These are phyloP conservation scores for Diaphora mendica DNA, from an alignment of 2,888 invertebrate genomes.

Conservation along the genomic window DNA sequence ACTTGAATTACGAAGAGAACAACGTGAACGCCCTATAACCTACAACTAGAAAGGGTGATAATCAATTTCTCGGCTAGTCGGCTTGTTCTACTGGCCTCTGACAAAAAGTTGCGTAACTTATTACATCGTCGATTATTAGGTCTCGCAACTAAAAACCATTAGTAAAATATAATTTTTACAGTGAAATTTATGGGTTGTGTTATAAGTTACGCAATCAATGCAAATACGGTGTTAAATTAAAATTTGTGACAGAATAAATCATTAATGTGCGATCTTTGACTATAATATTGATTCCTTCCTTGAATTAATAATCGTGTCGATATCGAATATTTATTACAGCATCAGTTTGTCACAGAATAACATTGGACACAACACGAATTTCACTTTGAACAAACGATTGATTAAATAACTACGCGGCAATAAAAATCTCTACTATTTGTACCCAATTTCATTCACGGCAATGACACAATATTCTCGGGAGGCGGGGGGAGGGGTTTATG, in stretches of 20 bases:
- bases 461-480: too few relatives aligned
- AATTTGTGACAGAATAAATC: slow-evolving; percentile 30
- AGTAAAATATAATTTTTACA: slow-evolving; percentile 20
- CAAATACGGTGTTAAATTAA: slow-evolving; percentile 39
- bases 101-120: slow-evolving; percentile 40
- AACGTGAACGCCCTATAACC: slow-evolving; percentile 45
- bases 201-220: slow-evolving; percentile 41
- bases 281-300: slow-evolving; percentile 18
- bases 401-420: not conserved
- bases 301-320: not conserved
- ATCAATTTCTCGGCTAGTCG: slow-evolving; percentile 44
- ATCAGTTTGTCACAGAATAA: not conserved
- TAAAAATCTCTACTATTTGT: not conserved
- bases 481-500: too few relatives aligned
- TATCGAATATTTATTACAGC: slow-evolving; percentile 1
- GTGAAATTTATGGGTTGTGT: slow-evolving; percentile 31
- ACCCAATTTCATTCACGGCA: too few relatives aligned
- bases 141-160: slow-evolving; percentile 25
- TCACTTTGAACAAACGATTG: not conserved
- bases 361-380: not conserved
- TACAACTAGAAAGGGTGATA: slow-evolving; percentile 47
- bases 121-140: slow-evolving; percentile 35
- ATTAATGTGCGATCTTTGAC: slow-evolving; percentile 21
- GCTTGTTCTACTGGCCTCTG: slow-evolving; percentile 41
- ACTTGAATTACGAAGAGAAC: slow-evolving; percentile 39